Percentiles rank a stretch among this genome's conserved stretches.
These are phyloP conservation scores for Heliocidaris tuberculata DNA, from an alignment of 35 echinoderm and acorn worm genomes.

Conservation along the genomic window DNA sequence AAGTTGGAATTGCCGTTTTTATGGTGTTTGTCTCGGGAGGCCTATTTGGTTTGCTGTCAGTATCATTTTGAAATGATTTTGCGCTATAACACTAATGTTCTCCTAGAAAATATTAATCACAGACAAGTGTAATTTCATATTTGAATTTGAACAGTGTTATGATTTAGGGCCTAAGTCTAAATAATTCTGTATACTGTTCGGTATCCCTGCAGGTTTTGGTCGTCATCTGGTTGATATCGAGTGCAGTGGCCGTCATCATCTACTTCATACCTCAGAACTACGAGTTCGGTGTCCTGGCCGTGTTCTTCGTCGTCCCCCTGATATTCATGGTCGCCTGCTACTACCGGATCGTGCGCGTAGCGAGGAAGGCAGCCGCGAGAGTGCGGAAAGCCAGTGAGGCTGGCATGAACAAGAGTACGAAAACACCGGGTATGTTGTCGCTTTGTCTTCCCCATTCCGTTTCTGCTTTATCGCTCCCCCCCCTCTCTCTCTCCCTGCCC, in stretches of 20 bases:
- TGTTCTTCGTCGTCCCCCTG: slow-evolving; percentile 72
- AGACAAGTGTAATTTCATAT: too few species aligned
- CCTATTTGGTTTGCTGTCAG: too few species aligned
- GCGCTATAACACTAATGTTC: too few species aligned
- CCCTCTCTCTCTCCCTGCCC: not conserved
- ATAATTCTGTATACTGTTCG: too few species aligned
- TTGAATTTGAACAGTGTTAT: too few species aligned
- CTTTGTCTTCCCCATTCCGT: not conserved
- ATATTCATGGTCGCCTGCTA: slow-evolving; percentile 79
- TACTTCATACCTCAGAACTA: slow-evolving; percentile 63
- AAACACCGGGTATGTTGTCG: not conserved
- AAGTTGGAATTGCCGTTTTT: too few species aligned
- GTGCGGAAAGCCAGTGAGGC: slow-evolving; percentile 16
- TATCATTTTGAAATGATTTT: too few species aligned
- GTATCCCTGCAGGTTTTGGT: slow-evolving; percentile 39
- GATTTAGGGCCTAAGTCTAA: too few species aligned
- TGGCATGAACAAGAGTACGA: not conserved
- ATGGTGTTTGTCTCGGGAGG: too few species aligned
- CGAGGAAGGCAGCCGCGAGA: slow-evolving; percentile 44
- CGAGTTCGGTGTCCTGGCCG: slow-evolving; percentile 73
- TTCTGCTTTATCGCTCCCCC: not conserved
- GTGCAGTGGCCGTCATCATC: slow-evolving; percentile 55
- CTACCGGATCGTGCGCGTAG: slow-evolving; percentile 63
- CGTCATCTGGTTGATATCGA: slow-evolving; percentile 65
- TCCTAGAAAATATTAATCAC: too few species aligned